Evolutionary conservation across 2,797 vertebrate species (phyloP), one percentile per base, ranked within the genome.

Genomic region (Varecia variegata): DNA sequence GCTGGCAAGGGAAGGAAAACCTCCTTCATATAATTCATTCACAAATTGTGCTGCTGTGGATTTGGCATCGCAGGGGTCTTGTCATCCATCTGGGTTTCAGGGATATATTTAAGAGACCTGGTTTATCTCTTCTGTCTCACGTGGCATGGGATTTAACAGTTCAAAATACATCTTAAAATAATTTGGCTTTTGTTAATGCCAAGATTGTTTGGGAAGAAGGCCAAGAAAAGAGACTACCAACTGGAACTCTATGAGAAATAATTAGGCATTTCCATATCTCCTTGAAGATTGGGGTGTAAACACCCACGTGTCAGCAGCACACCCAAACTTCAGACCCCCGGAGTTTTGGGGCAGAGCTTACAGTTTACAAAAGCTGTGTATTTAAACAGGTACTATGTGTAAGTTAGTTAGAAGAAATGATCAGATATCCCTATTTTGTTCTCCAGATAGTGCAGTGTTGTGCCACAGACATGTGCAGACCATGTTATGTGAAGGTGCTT

Each of bases 141-240:
- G 62, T 71, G 84, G 74, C 91, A 95, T 27, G 13, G 73, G 82
- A 94, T 94, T 93, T 85, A 96, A 77, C 73, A 96, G 83, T 93
- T 95, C 68, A 83, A 77, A 94, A 96, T 93, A 40, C 70, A 73
- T 95, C 93, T 89, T 95, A 96, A 96, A 97, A 97, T 97, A 94
- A 95, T 93, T 95, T 94, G 73, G 95, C 70, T 71, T 91, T 93
- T 76, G 85, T 76, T 91, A 70, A 96, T 94, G 95, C 96, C 95
- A 97, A 93, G 90, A 95, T 67, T 74, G 27, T 68, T 93, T 86
- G 74, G 94, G 88, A 95, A 92, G 85, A 93, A 71, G 65, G 74
- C 96, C 97, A 91, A 94, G 95, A 87, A 88, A 94, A 90, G 95
- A 95, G 70, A 52, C 82, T 71, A 86, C 82, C 84, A 74, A 27